Evolutionary conservation across 1,140 invertebrate species (phyloP).

Genomic region (Macrosteles quadrilineatus): DNA sequence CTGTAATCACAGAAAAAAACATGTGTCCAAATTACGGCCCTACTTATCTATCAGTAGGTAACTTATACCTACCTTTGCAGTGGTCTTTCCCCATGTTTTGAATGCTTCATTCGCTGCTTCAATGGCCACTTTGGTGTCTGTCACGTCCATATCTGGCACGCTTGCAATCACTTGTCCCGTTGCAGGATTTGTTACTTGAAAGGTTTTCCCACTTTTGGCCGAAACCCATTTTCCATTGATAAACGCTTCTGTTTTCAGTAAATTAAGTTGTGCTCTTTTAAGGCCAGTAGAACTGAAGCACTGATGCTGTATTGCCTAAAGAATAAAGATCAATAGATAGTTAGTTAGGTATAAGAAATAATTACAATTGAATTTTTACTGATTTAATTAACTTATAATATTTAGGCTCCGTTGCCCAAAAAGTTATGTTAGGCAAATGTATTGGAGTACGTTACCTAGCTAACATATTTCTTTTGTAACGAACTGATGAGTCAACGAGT

Average conservation of each 20-base stretch:
- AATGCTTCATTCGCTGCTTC: constrained; percentile 75
- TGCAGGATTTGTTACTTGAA: constrained; percentile 75
- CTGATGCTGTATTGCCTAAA: background rate
- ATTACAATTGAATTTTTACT: too few relatives aligned
- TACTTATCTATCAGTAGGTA: too few relatives aligned
- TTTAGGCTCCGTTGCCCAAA: too few relatives aligned
- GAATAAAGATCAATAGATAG: too few relatives aligned
- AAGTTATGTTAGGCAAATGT: too few relatives aligned
- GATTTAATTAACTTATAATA: too few relatives aligned
- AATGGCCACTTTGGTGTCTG: constrained; percentile 75
- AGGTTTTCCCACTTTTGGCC: constrained; percentile 66
- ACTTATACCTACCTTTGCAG: constrained; percentile 74
- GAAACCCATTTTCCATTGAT: constrained; percentile 81
- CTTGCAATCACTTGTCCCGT: constrained; percentile 70
- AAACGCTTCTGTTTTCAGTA: constrained; percentile 59
- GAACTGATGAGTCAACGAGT: too few relatives aligned
- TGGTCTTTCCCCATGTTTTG: constrained; percentile 71
- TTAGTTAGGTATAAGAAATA: too few relatives aligned
- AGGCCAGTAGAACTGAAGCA: background rate
- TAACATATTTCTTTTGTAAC: too few relatives aligned
- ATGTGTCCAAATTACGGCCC: too few relatives aligned
- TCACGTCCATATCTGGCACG: constrained; percentile 82
- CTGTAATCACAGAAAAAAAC: too few relatives aligned
- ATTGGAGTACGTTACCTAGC: too few relatives aligned
- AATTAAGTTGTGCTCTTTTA: constrained; percentile 2